phyloP scores from a whole-genome alignment of 1,140 invertebrate species.

The Aethina tumida region DNA sequence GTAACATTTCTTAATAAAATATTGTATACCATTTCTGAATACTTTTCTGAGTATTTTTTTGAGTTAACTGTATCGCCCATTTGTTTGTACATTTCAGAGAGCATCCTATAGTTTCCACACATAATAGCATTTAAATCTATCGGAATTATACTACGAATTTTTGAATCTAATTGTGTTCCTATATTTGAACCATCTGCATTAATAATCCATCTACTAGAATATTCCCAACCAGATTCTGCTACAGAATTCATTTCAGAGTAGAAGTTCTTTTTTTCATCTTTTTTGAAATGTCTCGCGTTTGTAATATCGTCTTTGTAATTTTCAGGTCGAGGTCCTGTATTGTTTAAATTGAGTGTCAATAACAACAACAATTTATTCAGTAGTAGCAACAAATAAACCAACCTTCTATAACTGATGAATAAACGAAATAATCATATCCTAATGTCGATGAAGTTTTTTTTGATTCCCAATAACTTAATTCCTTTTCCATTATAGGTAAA shows the following conservation, averaged over 20 bases:
- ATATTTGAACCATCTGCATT: too few relatives aligned
- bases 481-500: too few relatives aligned
- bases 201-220: constrained; percentile 70
- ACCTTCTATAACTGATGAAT: constrained; percentile 42
- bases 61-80: too few relatives aligned
- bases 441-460: constrained; percentile 50
- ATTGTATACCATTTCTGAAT: too few relatives aligned
- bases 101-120: too few relatives aligned
- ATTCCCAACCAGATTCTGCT: constrained; percentile 81
- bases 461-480: constrained; percentile 46
- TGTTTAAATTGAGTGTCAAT: constrained; percentile 30
- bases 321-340: constrained; percentile 58
- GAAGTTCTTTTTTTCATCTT: constrained; percentile 40
- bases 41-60: too few relatives aligned
- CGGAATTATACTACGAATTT: too few relatives aligned
- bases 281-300: constrained; percentile 30
- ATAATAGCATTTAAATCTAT: too few relatives aligned
- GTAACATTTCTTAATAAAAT: too few relatives aligned
- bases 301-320: constrained; percentile 53
- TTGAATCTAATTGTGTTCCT: too few relatives aligned
- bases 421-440: constrained; percentile 60
- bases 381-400: constrained; percentile 42
- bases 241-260: constrained; percentile 63
- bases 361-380: too few relatives aligned
- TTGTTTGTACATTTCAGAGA: too few relatives aligned